Evolutionary conservation across 2,888 invertebrate species (phyloP).

Genomic region (Dorcus parallelipipedus): DNA sequence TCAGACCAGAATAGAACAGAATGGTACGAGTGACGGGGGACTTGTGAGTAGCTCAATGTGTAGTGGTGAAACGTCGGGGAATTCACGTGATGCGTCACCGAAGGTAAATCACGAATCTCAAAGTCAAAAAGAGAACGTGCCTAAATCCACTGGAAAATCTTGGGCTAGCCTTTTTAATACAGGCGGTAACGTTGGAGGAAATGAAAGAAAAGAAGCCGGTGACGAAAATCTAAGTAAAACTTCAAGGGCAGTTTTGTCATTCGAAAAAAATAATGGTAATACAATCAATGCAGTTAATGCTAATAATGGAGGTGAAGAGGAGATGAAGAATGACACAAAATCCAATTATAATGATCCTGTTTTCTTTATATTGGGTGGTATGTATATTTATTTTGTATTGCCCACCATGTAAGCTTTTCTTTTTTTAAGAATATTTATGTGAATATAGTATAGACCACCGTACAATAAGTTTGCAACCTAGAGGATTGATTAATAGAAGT

Average conservation of each 20-base stretch:
- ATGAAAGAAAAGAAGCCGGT: not conserved
- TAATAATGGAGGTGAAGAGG: slow-evolving; percentile 20
- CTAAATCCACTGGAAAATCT: slow-evolving; percentile 50
- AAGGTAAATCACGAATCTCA: no score
- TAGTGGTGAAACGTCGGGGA: not conserved
- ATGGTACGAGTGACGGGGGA: no score
- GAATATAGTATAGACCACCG: slow-evolving; percentile 75
- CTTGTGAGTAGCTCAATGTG: not conserved
- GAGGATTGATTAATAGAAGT: slow-evolving; percentile 88
- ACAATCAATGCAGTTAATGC: not conserved
- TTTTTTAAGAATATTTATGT: slow-evolving; percentile 67
- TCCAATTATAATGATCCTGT: slow-evolving; percentile 61
- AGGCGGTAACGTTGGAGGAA: not conserved
- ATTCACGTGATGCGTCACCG: not conserved
- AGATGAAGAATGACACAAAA: slow-evolving; percentile 21
- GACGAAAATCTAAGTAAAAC: slow-evolving; percentile 30
- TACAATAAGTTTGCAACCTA: slow-evolving; percentile 76
- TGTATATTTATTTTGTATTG: slow-evolving; percentile 32
- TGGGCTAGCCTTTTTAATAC: slow-evolving; percentile 64
- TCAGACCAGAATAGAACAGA: no score
- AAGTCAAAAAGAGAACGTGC: not conserved
- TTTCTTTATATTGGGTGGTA: slow-evolving; percentile 69
- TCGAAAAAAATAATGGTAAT: no score
- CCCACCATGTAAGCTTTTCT: not conserved
- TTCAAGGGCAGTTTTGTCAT: not conserved